Evolutionary conservation across 2,797 vertebrate species (phyloP).

Genomic region (Octomys mimax): DNA sequence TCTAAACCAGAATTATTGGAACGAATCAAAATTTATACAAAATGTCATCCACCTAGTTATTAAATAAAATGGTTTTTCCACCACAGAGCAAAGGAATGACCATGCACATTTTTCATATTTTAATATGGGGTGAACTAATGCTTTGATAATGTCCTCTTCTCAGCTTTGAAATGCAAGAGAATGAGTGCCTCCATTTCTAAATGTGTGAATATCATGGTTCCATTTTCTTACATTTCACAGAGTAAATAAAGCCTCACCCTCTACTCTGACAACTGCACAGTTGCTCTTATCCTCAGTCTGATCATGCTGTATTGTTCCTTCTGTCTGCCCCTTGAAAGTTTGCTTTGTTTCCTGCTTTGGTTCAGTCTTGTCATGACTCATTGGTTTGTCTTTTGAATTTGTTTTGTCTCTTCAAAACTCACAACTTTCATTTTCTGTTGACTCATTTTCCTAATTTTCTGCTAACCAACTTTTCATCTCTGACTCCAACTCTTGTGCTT

Average conservation of each 20-base stretch:
- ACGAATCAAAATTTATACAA: constrained; percentile 12
- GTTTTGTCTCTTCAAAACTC: background rate
- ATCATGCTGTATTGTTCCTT: background rate
- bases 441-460: background rate
- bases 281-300: background rate
- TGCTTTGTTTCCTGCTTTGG: background rate
- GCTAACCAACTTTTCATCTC: background rate
- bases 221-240: background rate
- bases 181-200: background rate
- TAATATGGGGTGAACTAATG: background rate
- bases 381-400: background rate
- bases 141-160: background rate
- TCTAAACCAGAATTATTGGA: background rate
- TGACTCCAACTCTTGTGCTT: background rate
- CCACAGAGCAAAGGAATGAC: background rate
- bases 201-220: background rate
- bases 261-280: background rate
- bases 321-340: background rate
- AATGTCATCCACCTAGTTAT: background rate
- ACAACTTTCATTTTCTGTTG: background rate
- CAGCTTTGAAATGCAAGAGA: background rate
- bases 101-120: background rate
- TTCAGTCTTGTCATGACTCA: background rate
- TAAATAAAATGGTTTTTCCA: background rate
- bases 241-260: background rate